phyloP scores from a whole-genome alignment of 2,797 vertebrate genomes.

The Spinus pinus region DNA sequence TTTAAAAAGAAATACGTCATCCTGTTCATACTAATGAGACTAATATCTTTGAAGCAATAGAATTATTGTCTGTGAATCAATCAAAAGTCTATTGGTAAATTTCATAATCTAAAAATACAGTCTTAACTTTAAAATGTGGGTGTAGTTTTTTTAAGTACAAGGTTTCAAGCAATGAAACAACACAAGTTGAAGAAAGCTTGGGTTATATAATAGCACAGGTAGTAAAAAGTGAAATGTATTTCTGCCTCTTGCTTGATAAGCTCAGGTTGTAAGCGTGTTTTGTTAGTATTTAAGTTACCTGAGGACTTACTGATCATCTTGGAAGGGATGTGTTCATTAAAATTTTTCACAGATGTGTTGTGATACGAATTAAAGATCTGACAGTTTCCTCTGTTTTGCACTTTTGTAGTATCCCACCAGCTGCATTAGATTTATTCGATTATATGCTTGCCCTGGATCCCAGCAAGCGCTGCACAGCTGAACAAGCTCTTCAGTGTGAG shows the following conservation, averaged over 20 bases:
- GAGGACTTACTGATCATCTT: background rate
- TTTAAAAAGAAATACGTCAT: background rate
- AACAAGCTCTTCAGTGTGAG: constrained; percentile 92
- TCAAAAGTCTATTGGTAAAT: background rate
- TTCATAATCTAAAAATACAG: background rate
- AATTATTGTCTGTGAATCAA: background rate
- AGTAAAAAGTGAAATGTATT: background rate
- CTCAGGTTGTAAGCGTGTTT: background rate
- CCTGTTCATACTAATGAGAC: background rate
- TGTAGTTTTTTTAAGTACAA: background rate
- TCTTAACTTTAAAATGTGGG: background rate
- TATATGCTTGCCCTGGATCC: constrained; percentile 98
- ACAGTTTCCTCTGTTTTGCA: background rate
- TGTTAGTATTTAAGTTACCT: background rate
- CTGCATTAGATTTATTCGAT: constrained; percentile 94
- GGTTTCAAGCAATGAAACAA: background rate
- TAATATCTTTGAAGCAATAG: background rate
- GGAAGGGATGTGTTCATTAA: background rate
- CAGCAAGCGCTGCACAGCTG: constrained; percentile 93
- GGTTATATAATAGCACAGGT: background rate
- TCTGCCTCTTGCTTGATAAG: background rate
- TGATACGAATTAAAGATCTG: background rate
- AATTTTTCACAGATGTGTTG: background rate
- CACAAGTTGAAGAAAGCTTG: background rate
- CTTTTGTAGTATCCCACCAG: constrained; percentile 85